Evolutionary conservation across 2,797 vertebrate genomes (phyloP).

Genomic region (Clarias fuscus): DNA sequence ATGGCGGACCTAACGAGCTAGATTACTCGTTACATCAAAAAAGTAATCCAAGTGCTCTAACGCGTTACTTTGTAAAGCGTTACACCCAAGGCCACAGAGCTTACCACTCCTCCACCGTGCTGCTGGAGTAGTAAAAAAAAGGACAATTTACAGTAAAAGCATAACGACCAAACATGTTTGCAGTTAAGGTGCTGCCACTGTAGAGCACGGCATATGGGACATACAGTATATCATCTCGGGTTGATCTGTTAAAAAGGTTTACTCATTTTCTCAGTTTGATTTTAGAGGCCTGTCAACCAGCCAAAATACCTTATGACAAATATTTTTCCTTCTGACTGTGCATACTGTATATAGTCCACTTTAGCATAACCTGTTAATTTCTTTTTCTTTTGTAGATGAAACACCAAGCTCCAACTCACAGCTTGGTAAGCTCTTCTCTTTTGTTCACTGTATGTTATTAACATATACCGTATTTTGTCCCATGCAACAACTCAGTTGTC

Average conservation of each 20-base stretch:
- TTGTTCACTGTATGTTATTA: slow-evolving; percentile 8
- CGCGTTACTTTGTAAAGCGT: no score
- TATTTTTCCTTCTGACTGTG: not conserved
- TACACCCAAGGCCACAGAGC: no score
- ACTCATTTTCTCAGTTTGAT: not conserved
- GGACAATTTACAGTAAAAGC: not conserved
- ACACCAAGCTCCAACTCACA: slow-evolving; percentile 90
- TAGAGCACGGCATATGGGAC: not conserved
- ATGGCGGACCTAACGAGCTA: no score
- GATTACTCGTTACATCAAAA: no score
- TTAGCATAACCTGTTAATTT: not conserved
- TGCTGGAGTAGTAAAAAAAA: not conserved
- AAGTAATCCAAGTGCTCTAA: no score
- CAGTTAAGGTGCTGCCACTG: not conserved
- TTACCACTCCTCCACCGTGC: no score
- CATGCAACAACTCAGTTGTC: not conserved
- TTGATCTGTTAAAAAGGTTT: not conserved
- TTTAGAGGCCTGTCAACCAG: not conserved
- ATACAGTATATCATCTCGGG: not conserved
- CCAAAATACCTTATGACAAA: not conserved
- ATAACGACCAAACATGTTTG: not conserved
- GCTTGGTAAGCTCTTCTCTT: slow-evolving; percentile 81
- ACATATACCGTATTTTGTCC: not conserved
- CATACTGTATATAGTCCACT: not conserved
- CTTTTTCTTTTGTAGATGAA: slow-evolving; percentile 81